Evolutionary conservation across 2,113 vertebrate species (phyloP).

Genomic region (Hyperopisus bebe): DNA sequence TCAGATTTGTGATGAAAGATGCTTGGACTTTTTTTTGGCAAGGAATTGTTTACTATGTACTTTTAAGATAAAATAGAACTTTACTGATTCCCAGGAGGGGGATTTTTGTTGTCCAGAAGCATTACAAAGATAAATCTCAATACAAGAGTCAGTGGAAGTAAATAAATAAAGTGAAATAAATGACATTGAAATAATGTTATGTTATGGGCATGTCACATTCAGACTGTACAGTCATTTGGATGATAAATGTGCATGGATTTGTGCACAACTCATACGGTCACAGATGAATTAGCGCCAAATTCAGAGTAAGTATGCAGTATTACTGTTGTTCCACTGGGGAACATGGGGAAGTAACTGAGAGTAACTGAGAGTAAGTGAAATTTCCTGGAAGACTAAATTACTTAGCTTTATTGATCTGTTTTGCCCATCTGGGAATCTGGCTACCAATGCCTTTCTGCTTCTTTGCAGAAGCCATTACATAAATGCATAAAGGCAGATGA

Average conservation of each 20-base stretch:
- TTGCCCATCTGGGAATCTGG: constrained; percentile 13
- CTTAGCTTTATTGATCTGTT: constrained; percentile 21
- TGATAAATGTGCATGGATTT: neutral
- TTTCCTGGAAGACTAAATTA: neutral
- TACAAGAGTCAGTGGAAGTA: neutral
- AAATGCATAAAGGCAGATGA: constrained; percentile 3
- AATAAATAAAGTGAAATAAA: neutral
- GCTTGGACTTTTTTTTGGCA: neutral
- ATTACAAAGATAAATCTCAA: neutral
- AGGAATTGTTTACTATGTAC: constrained; percentile 21
- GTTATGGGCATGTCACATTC: neutral
- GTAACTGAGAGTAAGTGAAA: neutral
- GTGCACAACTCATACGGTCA: neutral
- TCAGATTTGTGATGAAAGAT: neutral
- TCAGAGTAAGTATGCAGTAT: neutral
- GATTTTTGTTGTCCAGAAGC: neutral
- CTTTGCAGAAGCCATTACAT: neutral
- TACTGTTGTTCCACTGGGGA: neutral
- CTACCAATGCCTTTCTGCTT: neutral
- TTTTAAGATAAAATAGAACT: neutral
- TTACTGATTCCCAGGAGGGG: neutral
- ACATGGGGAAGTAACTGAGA: neutral
- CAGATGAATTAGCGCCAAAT: neutral
- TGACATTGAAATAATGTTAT: neutral
- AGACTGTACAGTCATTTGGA: constrained; percentile 9